Percentiles rank a stretch among this genome's conserved stretches.
Evolutionary conservation across 2,113 vertebrate species (phyloP).

Genomic region (Parotia lawesii): DNA sequence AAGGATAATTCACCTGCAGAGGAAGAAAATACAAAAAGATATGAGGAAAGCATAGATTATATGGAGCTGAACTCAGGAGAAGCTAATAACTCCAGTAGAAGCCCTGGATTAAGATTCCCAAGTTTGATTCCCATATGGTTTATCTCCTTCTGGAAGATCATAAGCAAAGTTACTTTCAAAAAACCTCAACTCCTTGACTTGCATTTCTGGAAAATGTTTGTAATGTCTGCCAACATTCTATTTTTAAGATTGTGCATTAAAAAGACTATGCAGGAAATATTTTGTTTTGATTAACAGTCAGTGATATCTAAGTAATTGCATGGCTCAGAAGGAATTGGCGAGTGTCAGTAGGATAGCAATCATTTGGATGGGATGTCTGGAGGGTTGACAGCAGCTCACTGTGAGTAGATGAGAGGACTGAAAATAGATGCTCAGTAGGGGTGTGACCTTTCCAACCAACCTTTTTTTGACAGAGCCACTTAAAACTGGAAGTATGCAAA

Average conservation of each 20-base stretch:
- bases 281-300: conserved; percentile 22
- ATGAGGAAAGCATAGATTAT: background rate
- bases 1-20: background rate
- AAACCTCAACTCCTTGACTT: background rate
- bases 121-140: background rate
- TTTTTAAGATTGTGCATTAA: background rate
- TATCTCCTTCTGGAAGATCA: background rate
- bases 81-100: background rate
- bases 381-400: background rate
- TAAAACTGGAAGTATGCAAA: background rate
- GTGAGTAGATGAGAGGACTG: background rate
- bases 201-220: background rate
- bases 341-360: conserved; percentile 25
- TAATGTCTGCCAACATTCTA: background rate
- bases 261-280: background rate
- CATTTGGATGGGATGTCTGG: background rate
- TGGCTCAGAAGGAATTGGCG: background rate
- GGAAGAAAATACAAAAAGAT: background rate
- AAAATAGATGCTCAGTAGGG: conserved; percentile 10
- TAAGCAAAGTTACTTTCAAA: background rate
- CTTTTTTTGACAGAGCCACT: conserved; percentile 7
- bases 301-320: background rate
- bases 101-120: background rate
- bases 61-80: background rate
- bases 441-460: background rate